Conservation (phyloP, 2,888 invertebrate genomes). For the Adela reaumurella region DNA sequence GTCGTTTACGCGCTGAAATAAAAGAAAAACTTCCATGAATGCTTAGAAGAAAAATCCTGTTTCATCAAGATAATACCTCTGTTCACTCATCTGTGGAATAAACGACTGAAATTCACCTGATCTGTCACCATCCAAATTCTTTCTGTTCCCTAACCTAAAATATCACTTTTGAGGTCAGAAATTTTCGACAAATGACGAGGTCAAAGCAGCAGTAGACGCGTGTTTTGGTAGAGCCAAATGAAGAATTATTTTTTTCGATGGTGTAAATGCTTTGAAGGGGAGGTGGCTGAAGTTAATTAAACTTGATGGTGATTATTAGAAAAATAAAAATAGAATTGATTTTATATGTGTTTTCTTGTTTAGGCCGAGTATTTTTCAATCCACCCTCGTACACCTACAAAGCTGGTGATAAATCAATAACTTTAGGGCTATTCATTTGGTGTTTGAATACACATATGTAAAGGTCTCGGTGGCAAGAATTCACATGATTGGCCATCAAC, state of each 20-base stretch:
- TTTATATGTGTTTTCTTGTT: slow-evolving; percentile 4
- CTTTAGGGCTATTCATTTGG: too few relatives aligned
- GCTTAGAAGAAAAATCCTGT: slow-evolving; percentile 1
- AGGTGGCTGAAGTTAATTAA: background rate
- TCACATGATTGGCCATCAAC: too few relatives aligned
- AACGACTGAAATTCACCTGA: slow-evolving; percentile 7
- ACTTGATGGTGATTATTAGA: too few relatives aligned
- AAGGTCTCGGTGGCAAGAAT: too few relatives aligned
- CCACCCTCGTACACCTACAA: too few relatives aligned
- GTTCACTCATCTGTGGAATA: slow-evolving; percentile 6
- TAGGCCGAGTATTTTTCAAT: background rate
- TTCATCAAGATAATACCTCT: slow-evolving; percentile 5
- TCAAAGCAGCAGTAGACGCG: background rate
- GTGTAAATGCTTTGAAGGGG: slow-evolving; percentile 5
- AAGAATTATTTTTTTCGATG: slow-evolving; percentile 4
- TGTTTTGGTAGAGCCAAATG: background rate
- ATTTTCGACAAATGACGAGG: background rate
- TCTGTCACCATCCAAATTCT: slow-evolving; percentile 2
- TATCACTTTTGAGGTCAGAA: background rate
- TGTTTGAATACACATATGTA: too few relatives aligned
- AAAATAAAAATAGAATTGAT: background rate
- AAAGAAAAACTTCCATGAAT: slow-evolving; percentile 6
- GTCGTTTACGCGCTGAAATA: slow-evolving; percentile 4
- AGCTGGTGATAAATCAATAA: too few relatives aligned
- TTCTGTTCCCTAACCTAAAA: slow-evolving; percentile 1